Evolutionary conservation across 2,797 vertebrate species (phyloP).

Genomic region (Enteromius fasciolatus): DNA sequence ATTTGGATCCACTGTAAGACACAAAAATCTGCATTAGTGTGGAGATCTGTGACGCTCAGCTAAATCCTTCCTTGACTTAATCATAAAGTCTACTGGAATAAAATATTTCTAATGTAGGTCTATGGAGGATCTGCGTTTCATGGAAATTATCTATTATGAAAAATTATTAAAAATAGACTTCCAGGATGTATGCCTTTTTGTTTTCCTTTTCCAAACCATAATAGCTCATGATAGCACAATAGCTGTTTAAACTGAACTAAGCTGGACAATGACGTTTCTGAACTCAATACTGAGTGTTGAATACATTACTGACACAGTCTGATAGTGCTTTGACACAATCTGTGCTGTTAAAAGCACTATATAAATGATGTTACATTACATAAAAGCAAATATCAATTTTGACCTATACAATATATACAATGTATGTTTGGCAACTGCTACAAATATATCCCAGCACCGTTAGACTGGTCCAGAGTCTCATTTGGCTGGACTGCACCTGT

Average conservation of each 20-base stretch:
- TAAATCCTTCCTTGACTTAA: not conserved
- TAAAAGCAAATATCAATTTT: too few species aligned
- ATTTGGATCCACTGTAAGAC: slow-evolving; percentile 90
- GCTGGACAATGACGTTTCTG: too few species aligned
- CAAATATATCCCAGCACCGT: too few species aligned
- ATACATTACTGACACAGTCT: too few species aligned
- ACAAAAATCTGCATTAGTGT: slow-evolving; percentile 20
- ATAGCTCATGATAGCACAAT: not conserved
- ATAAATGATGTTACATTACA: too few species aligned
- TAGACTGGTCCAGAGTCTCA: not conserved
- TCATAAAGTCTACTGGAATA: not conserved
- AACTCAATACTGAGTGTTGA: too few species aligned
- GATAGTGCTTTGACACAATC: too few species aligned
- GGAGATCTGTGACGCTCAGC: not conserved
- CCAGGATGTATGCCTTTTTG: not conserved
- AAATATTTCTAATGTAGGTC: not conserved
- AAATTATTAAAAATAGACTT: not conserved
- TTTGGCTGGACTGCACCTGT: not conserved
- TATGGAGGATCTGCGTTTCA: not conserved
- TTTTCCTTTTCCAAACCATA: not conserved
- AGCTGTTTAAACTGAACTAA: too few species aligned
- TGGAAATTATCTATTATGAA: not conserved
- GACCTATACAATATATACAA: too few species aligned
- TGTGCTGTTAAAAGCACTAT: too few species aligned
- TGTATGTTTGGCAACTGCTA: too few species aligned